Conservation (phyloP, 2,113 vertebrate species). For the Danio rerio region DNA sequence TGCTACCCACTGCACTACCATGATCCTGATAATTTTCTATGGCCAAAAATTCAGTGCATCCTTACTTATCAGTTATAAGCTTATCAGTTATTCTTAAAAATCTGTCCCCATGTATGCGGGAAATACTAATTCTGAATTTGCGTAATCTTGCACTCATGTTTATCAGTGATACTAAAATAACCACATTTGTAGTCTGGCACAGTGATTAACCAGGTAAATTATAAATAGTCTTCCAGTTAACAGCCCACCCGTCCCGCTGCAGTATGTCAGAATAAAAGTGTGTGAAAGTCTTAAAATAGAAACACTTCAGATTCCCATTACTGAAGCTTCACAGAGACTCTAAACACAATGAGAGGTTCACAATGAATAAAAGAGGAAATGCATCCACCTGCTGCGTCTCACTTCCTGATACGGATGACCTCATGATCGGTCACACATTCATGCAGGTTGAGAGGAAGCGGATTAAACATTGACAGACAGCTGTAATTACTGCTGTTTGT, state of each 20-base stretch:
- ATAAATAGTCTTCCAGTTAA: neutral
- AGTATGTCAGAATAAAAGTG: neutral
- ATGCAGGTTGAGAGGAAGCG: neutral
- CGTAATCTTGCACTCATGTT: too few species aligned
- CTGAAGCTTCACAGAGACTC: neutral
- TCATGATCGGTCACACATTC: constrained; percentile 25
- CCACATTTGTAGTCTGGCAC: neutral
- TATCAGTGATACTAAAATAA: too few species aligned
- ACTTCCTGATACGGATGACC: constrained; percentile 16
- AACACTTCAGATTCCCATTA: neutral
- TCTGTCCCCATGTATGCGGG: too few species aligned
- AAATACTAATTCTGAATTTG: too few species aligned
- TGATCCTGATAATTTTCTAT: too few species aligned
- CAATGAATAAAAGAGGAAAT: constrained; percentile 4
- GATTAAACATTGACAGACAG: constrained; percentile 4
- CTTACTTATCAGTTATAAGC: too few species aligned
- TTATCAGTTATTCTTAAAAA: too few species aligned
- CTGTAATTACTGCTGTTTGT: neutral
- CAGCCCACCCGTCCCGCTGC: neutral
- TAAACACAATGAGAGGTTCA: neutral
- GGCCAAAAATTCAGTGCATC: too few species aligned
- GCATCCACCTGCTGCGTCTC: constrained; percentile 8
- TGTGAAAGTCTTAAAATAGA: constrained; percentile 4
- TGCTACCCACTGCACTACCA: too few species aligned
- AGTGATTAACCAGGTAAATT: neutral